Base-by-base conservation (phyloP, 1,140 invertebrate genomes). In the Drosophila funebris region DNA sequence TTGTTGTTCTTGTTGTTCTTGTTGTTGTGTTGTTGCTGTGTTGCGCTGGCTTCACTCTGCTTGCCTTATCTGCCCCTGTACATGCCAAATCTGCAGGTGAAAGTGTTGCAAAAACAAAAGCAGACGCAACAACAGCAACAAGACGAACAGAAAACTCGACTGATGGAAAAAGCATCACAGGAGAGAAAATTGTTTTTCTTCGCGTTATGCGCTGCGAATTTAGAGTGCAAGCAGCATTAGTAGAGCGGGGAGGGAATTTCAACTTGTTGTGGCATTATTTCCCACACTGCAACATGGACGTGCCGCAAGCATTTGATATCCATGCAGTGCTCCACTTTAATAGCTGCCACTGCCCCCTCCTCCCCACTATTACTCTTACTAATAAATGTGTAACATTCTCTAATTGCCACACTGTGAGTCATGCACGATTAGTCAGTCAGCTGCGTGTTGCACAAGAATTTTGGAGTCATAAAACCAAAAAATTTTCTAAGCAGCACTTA, bases 51-150 rank as follows among this genome's bases (percentile, higher is more conserved):
- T 18, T 18, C 24, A 20, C 37, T 70, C 60, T 53, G 48, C 37
- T 36, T 48, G 20, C 31, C 62, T 87, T 87, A 87, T 88, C 82
- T 82, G 82, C 50, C 60, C 78, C 72, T 87, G 87, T 87, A 82
- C 72, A 75, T 82, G 82, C 83, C 83, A 87, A 87, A 87, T 87
- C 83, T 69, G 50, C 75, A 87, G 83, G 82, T 88, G 82, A 87
- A 87, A 87, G 82, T 87, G 83, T 87, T 87, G 83, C 82, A 78
- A 87, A 85, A 81, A 46, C 27, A 76, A 63, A 52, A 27, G 44
- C 46, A 37, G 24, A 60, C 36, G 24, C 46, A 54, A 69, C 9
- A 20, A 22, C 4, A 56, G 20, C 8, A 54, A 77, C 58, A 43
- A 24, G n/a, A 9, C 29, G 4, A 60, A 33, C 48, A 52, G 16